A percentile compares a stretch with the other conserved stretches of the same genome.
phyloP scores from a whole-genome alignment of 2,113 vertebrate species.

The Pollimyrus isidori region DNA sequence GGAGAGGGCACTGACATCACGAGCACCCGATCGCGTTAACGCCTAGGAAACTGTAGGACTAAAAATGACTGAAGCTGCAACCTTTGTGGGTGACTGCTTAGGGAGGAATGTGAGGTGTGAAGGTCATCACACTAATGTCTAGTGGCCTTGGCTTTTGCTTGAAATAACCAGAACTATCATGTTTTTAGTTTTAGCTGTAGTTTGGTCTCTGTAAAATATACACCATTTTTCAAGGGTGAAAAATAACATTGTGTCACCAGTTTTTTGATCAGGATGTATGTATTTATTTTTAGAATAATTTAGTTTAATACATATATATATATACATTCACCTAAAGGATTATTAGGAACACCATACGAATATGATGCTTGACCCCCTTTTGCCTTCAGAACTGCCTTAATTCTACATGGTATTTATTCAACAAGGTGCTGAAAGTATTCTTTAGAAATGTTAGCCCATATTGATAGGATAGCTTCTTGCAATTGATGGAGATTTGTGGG shows the following conservation, averaged over 20 bases:
- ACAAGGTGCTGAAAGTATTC: too few relatives aligned
- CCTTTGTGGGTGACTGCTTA: neutral
- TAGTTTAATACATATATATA: too few relatives aligned
- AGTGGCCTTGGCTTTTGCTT: neutral
- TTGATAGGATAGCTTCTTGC: too few relatives aligned
- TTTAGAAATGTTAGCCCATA: too few relatives aligned
- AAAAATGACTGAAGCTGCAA: neutral
- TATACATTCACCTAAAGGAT: too few relatives aligned
- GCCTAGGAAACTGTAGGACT: neutral
- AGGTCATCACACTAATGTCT: neutral
- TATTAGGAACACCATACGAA: too few relatives aligned
- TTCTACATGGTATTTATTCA: too few relatives aligned
- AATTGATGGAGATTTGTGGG: too few relatives aligned
- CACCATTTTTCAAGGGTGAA: neutral
- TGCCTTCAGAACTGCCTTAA: too few relatives aligned
- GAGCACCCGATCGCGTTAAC: neutral
- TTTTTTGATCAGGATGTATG: neutral
- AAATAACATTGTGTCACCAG: neutral
- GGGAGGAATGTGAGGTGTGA: neutral
- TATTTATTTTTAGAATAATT: neutral
- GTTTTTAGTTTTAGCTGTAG: neutral
- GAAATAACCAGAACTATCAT: neutral
- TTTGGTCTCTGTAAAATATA: neutral
- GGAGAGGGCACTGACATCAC: neutral
- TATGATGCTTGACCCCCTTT: too few relatives aligned